phyloP scores from a whole-genome alignment of 2,797 vertebrate genomes.

The Xenopus petersii region DNA sequence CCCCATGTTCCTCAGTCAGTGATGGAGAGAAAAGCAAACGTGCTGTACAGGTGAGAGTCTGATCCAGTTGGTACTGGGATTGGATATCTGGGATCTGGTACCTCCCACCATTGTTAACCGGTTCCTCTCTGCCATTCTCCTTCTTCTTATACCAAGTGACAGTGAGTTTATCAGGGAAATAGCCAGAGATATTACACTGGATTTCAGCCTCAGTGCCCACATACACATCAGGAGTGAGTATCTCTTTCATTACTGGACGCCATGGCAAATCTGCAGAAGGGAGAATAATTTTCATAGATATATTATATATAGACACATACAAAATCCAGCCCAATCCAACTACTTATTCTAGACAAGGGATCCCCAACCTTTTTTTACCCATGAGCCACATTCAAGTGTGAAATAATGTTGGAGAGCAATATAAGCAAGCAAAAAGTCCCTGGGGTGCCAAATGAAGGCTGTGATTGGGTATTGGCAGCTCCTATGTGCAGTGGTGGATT shows the following conservation, averaged over 20 bases:
- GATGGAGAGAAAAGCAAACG: background rate
- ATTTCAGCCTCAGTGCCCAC: background rate
- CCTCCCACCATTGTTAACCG: background rate
- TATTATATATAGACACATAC: no score
- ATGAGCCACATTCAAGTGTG: no score
- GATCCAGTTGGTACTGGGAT: background rate
- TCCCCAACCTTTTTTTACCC: no score
- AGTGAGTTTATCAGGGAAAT: constrained; percentile 6
- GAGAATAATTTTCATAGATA: background rate
- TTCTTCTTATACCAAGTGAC: constrained; percentile 1
- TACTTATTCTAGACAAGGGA: no score
- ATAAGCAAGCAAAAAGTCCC: no score
- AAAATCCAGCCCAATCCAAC: no score
- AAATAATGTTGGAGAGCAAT: no score
- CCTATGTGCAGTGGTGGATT: no score
- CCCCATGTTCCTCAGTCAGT: background rate
- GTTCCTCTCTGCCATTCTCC: background rate
- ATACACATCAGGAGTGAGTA: background rate
- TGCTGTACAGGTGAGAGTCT: constrained; percentile 3
- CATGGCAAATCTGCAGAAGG: constrained; percentile 8
- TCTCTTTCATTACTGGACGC: background rate
- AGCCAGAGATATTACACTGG: background rate
- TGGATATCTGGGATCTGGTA: background rate
- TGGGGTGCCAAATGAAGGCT: no score
- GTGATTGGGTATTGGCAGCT: no score